Evolutionary conservation across 2,113 vertebrate genomes (phyloP).

Genomic region (Brevimyrus niger): DNA sequence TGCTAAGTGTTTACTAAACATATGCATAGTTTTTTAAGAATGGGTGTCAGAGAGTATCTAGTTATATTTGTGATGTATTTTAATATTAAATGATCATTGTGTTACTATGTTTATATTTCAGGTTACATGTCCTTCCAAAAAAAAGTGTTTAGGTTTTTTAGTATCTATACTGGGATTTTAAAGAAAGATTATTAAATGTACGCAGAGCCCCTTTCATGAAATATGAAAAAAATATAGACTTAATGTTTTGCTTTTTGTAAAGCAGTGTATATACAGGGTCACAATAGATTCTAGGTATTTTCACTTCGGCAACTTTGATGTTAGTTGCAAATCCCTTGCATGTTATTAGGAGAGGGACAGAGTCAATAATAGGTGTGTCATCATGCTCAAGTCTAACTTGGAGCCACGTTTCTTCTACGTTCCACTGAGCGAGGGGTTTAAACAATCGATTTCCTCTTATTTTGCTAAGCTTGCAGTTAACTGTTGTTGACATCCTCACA

Average conservation of each 20-base stretch:
- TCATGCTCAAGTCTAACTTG: neutral
- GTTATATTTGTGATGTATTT: conserved; percentile 55
- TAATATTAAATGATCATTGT: conserved; percentile 47
- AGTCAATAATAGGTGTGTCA: neutral
- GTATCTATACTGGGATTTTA: conserved; percentile 6
- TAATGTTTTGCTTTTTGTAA: conserved; percentile 7
- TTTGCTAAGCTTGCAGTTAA: neutral
- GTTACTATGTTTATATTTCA: conserved; percentile 1
- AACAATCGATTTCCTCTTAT: neutral
- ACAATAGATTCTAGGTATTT: neutral
- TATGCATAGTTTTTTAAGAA: conserved; percentile 60
- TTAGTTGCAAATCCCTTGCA: neutral
- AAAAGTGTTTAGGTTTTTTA: conserved; percentile 5
- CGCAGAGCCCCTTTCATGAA: neutral
- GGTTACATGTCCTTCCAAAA: conserved; percentile 10
- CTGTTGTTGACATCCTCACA: neutral
- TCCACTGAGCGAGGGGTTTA: neutral
- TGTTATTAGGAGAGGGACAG: neutral
- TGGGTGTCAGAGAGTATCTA: conserved; percentile 47
- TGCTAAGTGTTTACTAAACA: conserved; percentile 60
- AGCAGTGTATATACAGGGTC: neutral
- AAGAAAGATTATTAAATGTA: neutral
- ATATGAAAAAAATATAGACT: neutral
- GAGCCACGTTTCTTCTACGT: neutral
- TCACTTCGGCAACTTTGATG: neutral